phyloP scores from a whole-genome alignment of 2,888 invertebrate species.

The Cabera pusaria region DNA sequence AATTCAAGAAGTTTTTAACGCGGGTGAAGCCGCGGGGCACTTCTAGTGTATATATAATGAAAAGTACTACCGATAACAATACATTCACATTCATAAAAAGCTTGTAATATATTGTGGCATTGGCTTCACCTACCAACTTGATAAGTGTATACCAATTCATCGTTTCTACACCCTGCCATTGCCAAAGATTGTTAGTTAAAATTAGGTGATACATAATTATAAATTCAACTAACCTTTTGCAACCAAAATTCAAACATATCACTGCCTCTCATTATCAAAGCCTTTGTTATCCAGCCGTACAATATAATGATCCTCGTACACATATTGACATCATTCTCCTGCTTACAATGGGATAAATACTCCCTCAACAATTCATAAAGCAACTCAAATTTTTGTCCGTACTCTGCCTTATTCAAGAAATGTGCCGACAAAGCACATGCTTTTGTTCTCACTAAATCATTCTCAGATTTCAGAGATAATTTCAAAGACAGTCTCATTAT shows the following conservation, averaged over 20 bases:
- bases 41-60: no score
- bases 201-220: constrained; percentile 1
- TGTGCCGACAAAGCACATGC: constrained; percentile 80
- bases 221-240: constrained; percentile 54
- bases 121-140: no score
- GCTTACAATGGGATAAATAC: constrained; percentile 43
- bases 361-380: constrained; percentile 60
- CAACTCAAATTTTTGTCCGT: constrained; percentile 62
- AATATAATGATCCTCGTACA: constrained; percentile 57
- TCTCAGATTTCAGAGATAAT: constrained; percentile 57
- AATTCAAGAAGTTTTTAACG: no score
- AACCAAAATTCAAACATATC: constrained; percentile 67
- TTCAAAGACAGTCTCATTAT: constrained; percentile 59
- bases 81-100: no score
- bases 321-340: constrained; percentile 42
- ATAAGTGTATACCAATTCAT: no score
- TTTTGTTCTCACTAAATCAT: constrained; percentile 55
- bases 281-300: constrained; percentile 71
- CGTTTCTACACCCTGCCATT: no score
- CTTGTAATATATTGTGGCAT: no score
- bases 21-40: no score
- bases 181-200: constrained; percentile 5
- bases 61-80: no score
- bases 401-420: constrained; percentile 82
- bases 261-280: constrained; percentile 64